Conservation (phyloP, 2,797 vertebrate species). For the Myotis pilosus region DNA sequence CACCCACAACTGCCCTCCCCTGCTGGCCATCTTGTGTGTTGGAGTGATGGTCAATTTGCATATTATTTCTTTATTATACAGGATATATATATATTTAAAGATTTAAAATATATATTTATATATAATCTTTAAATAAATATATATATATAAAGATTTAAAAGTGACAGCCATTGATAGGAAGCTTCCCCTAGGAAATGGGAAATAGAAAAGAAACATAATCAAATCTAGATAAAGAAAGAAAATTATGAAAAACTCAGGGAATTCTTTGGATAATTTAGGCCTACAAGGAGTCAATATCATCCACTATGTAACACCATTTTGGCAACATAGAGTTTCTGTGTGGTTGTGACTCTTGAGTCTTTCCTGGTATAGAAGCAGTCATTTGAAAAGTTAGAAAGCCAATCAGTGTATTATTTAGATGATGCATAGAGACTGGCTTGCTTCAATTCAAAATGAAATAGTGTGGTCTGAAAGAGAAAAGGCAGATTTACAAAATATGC, state of each 20-base stretch:
- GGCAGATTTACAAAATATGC: background rate
- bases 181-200: background rate
- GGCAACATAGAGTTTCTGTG: conserved; percentile 43
- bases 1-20: too few species aligned
- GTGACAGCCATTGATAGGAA: background rate
- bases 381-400: conserved; percentile 61
- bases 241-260: conserved; percentile 2
- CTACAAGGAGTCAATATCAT: conserved; percentile 3
- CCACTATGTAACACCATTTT: conserved; percentile 42
- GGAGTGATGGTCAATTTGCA: too few species aligned
- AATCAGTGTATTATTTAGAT: conserved; percentile 50
- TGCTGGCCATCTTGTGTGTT: too few species aligned
- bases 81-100: too few species aligned
- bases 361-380: conserved; percentile 35
- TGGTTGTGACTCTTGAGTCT: conserved; percentile 45
- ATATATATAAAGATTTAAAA: background rate
- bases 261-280: conserved; percentile 47
- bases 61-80: too few species aligned
- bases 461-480: background rate
- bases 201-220: conserved; percentile 2
- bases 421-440: conserved; percentile 29
- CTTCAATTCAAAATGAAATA: conserved; percentile 62
- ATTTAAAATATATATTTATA: too few species aligned
- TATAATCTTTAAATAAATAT: too few species aligned
- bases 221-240: conserved; percentile 48